Percentiles rank a stretch among this genome's conserved stretches.
Conservation (phyloP, 2,113 vertebrate species). For the Lycaon pictus region DNA sequence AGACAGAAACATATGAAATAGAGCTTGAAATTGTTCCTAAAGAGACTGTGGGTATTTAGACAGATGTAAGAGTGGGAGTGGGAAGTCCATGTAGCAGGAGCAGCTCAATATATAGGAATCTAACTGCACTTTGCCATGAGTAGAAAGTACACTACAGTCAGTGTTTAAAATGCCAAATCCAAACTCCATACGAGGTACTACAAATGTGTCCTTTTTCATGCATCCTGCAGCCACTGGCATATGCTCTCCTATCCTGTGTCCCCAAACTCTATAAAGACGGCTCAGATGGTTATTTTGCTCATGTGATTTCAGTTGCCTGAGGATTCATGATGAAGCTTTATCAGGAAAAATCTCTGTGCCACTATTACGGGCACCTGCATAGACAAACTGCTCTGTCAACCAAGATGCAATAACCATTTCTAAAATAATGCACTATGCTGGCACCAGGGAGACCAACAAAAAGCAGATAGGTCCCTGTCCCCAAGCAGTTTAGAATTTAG, state of each 20-base stretch:
- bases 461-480: background rate
- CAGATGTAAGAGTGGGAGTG: accelerated
- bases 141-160: background rate
- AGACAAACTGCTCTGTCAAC: background rate
- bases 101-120: background rate
- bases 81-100: background rate
- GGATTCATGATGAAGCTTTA: background rate
- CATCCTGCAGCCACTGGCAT: background rate
- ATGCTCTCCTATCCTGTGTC: background rate
- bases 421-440: background rate
- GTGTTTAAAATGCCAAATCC: background rate
- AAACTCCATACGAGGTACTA: background rate
- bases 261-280: background rate
- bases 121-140: background rate
- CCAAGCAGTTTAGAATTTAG: background rate
- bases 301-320: background rate
- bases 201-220: background rate
- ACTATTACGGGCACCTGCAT: background rate
- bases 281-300: background rate
- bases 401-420: background rate
- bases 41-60: background rate
- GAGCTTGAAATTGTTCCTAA: background rate
- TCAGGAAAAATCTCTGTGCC: background rate
- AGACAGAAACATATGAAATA: background rate
- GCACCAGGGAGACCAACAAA: background rate